phyloP scores from a whole-genome alignment of 2,113 vertebrate species.

The Phasianus colchicus region DNA sequence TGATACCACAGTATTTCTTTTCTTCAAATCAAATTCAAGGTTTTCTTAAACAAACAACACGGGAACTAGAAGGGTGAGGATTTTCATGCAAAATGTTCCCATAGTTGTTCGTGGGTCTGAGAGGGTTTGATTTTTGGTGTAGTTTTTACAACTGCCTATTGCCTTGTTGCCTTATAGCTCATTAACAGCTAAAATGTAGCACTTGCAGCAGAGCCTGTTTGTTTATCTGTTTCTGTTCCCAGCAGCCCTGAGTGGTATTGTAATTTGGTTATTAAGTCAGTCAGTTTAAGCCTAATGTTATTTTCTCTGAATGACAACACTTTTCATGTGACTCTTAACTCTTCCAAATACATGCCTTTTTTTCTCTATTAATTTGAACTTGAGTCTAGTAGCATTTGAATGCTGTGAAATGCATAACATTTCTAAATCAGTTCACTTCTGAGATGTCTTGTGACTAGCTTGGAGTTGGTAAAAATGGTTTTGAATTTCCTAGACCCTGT shows the following conservation, averaged over 20 bases:
- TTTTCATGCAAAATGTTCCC: background rate
- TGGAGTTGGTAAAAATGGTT: background rate
- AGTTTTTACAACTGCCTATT: background rate
- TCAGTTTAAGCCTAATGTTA: background rate
- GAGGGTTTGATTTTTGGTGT: background rate
- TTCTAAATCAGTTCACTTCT: background rate
- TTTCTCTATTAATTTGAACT: background rate
- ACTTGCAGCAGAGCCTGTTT: background rate
- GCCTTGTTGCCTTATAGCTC: background rate
- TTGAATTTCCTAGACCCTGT: background rate
- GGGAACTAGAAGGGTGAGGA: rapidly evolving
- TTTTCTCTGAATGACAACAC: background rate
- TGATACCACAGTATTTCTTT: background rate
- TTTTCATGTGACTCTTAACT: background rate
- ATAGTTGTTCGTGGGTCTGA: background rate
- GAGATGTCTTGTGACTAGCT: background rate
- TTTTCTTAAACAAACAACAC: background rate
- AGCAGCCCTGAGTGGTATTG: background rate
- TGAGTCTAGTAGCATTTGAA: background rate
- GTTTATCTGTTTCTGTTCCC: background rate
- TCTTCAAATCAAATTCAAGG: background rate
- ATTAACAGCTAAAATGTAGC: background rate
- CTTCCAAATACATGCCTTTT: background rate
- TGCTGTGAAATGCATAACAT: background rate
- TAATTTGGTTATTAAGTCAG: background rate